These are phyloP conservation scores for Spondyliosoma cantharus DNA, from an alignment of 2,797 vertebrate species.

Conservation along the genomic window DNA sequence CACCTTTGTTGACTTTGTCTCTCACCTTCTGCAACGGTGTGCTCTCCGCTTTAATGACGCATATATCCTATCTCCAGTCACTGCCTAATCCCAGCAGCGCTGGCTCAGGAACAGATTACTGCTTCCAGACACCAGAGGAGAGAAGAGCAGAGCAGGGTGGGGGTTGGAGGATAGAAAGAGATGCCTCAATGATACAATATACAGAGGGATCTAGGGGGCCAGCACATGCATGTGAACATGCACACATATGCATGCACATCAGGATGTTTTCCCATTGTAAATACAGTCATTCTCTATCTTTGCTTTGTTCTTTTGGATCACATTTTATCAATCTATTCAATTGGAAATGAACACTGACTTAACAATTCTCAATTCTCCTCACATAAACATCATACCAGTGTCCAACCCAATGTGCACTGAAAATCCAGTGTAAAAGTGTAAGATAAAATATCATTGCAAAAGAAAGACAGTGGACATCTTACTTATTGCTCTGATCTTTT, in stretches of 20 bases:
- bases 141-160: conserved; percentile 68
- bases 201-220: conserved; percentile 50
- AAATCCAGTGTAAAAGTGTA: not conserved
- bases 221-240: conserved; percentile 44
- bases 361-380: not conserved
- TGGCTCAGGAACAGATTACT: conserved; percentile 86
- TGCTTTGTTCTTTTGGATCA: conserved; percentile 2
- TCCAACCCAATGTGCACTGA: not conserved
- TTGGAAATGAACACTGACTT: not conserved
- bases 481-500: conserved; percentile 29
- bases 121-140: conserved; percentile 82
- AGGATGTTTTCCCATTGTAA: conserved; percentile 21
- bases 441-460: not conserved
- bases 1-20: conserved; percentile 86
- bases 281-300: not conserved
- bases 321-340: conserved; percentile 24
- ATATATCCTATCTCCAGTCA: conserved; percentile 84
- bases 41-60: conserved; percentile 83
- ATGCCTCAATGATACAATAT: conserved; percentile 72
- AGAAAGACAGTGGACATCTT: not conserved
- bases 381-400: not conserved
- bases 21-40: conserved; percentile 67
- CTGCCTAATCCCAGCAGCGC: conserved; percentile 85
- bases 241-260: conserved; percentile 29
- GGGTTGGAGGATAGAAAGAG: conserved; percentile 64